Conservation (phyloP, 92 coral and sea anemone genomes). For the Heliopora coerulea region DNA sequence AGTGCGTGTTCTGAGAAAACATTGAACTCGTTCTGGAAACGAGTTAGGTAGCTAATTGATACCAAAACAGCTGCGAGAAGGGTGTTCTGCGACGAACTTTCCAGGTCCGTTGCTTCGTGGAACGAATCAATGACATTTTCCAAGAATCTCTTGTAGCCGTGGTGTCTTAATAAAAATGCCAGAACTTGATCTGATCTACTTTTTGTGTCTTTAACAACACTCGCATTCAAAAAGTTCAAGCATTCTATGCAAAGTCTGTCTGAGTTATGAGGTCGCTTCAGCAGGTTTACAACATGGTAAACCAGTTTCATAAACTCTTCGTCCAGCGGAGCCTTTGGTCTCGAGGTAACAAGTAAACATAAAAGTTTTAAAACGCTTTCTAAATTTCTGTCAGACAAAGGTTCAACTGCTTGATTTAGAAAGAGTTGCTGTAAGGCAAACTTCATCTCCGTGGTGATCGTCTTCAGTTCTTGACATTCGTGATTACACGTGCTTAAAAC, state of each 20-base stretch:
- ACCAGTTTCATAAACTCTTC: slow-evolving; percentile 52
- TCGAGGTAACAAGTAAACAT: slow-evolving; percentile 42
- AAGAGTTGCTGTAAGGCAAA: slow-evolving; percentile 76
- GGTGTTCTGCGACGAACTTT: not conserved
- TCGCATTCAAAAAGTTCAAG: slow-evolving; percentile 69
- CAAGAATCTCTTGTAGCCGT: slow-evolving; percentile 23
- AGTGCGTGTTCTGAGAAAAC: not conserved
- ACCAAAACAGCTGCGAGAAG: slow-evolving; percentile 2
- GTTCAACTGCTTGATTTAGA: slow-evolving; percentile 52
- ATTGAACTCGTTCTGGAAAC: not conserved
- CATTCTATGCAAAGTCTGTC: slow-evolving; percentile 41
- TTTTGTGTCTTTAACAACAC: slow-evolving; percentile 50
- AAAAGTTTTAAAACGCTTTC: slow-evolving; percentile 61
- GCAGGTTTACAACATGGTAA: slow-evolving; percentile 68
- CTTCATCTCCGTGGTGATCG: slow-evolving; percentile 7
- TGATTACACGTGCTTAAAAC: not conserved
- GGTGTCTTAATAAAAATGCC: slow-evolving; percentile 59
- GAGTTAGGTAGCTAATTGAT: slow-evolving; percentile 12
- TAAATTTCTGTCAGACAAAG: slow-evolving; percentile 55
- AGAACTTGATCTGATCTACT: slow-evolving; percentile 49
- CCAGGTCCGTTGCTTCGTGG: not conserved
- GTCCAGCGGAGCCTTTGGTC: slow-evolving; percentile 49
- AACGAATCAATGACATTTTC: slow-evolving; percentile 6
- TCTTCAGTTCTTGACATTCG: not conserved
- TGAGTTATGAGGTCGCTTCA: slow-evolving; percentile 42